Conservation (phyloP, 2,113 vertebrate genomes). For the Paramisgurnus dabryanus region DNA sequence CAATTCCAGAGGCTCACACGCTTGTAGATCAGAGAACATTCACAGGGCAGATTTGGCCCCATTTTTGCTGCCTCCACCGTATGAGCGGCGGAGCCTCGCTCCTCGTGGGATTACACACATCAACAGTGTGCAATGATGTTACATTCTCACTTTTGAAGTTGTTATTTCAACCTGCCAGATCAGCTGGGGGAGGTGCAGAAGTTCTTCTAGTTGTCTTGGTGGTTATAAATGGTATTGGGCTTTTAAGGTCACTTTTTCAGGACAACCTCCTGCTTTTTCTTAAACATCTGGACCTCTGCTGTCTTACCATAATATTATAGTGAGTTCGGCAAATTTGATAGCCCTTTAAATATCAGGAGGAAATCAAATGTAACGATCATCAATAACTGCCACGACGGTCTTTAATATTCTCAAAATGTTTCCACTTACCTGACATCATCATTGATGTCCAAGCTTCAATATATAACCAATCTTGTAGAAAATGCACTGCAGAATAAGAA, state of each 20-base stretch:
- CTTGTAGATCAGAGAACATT: conserved; percentile 34
- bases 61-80: conserved; percentile 26
- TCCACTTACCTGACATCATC: no score
- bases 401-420: no score
- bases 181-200: background rate
- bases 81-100: conserved; percentile 4
- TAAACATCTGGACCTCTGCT: no score
- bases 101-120: conserved; percentile 18
- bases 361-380: no score
- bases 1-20: conserved; percentile 43
- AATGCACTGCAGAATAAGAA: no score
- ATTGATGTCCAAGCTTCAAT: no score
- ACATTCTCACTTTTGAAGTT: background rate
- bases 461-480: no score
- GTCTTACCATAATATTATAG: no score
- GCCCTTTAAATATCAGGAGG: no score
- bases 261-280: no score
- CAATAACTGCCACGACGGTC: no score
- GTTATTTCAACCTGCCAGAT: background rate
- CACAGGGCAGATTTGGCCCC: conserved; percentile 32
- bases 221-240: background rate
- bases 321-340: no score
- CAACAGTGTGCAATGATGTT: background rate
- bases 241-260: background rate
- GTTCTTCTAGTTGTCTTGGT: background rate